Percentiles rank a stretch among this genome's conserved stretches.
Conservation (phyloP, 2,113 vertebrate genomes). For the Tragelaphus strepsiceros region DNA sequence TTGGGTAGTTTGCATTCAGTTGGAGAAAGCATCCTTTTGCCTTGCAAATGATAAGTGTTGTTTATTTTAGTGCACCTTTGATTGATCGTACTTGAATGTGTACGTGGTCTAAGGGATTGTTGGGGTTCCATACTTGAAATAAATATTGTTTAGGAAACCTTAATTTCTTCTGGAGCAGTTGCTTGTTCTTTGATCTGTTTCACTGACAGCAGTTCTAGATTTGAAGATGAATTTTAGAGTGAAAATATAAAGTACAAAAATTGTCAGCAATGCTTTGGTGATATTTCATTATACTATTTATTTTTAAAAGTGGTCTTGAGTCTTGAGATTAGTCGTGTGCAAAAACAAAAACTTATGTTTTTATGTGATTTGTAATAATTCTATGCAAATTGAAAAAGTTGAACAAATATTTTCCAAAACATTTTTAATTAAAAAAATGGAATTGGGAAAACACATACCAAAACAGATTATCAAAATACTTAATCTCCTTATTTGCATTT, state of each 20-base stretch:
- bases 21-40: conserved; percentile 20
- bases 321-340: conserved; percentile 13
- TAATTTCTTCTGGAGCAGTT: conserved; percentile 14
- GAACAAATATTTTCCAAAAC: conserved; percentile 11
- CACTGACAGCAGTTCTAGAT: neutral
- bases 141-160: conserved; percentile 32
- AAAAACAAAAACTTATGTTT: neutral
- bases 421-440: conserved; percentile 51
- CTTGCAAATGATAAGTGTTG: conserved; percentile 4
- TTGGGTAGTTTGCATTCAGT: neutral
- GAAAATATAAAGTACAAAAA: conserved; percentile 10
- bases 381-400: neutral
- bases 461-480: conserved; percentile 31
- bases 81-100: neutral
- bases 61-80: neutral
- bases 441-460: neutral
- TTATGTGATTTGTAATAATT: conserved; percentile 10
- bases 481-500: conserved; percentile 30
- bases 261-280: neutral
- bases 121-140: neutral
- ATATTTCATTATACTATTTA: neutral
- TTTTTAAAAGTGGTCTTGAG: conserved; percentile 39
- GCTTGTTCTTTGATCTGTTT: conserved; percentile 8
- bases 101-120: neutral
- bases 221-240: conserved; percentile 26